Evolutionary conservation across 2,113 vertebrate species (phyloP).

Genomic region (Paradisaea rubra): DNA sequence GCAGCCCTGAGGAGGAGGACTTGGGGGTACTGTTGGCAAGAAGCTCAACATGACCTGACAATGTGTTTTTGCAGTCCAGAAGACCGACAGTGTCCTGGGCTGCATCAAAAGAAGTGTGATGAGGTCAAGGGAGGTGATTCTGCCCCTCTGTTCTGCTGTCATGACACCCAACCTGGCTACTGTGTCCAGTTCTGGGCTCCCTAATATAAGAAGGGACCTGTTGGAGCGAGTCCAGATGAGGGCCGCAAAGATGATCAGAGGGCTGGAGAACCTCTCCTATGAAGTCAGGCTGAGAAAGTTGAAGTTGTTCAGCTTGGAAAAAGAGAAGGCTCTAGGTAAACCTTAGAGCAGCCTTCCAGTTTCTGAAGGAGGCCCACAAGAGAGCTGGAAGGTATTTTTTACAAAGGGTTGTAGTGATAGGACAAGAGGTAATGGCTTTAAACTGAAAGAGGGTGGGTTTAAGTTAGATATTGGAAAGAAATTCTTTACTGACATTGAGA

Average conservation of each 20-base stretch:
- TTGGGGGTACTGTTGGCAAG: neutral
- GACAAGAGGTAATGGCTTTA: neutral
- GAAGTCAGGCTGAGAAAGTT: neutral
- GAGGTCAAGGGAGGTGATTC: neutral
- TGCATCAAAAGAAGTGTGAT: neutral
- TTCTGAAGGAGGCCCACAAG: neutral
- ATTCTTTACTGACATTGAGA: neutral
- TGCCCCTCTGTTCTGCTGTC: neutral
- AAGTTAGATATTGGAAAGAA: neutral
- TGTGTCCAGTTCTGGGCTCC: neutral
- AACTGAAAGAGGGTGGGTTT: neutral
- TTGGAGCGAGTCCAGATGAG: fast-evolving
- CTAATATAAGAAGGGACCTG: fast-evolving
- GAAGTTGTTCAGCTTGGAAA: neutral
- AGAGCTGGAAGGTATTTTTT: neutral
- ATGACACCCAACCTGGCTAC: too few relatives aligned
- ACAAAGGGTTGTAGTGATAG: neutral
- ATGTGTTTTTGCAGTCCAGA: neutral
- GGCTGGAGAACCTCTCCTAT: neutral
- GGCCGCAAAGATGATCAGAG: fast-evolving
- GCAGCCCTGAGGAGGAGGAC: neutral
- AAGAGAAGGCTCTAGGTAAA: neutral
- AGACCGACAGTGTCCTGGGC: neutral
- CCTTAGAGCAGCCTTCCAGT: neutral
- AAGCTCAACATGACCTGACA: neutral